These are phyloP conservation scores for Tetraneura akinire DNA, from an alignment of 1,140 invertebrate species.

Conservation along the genomic window DNA sequence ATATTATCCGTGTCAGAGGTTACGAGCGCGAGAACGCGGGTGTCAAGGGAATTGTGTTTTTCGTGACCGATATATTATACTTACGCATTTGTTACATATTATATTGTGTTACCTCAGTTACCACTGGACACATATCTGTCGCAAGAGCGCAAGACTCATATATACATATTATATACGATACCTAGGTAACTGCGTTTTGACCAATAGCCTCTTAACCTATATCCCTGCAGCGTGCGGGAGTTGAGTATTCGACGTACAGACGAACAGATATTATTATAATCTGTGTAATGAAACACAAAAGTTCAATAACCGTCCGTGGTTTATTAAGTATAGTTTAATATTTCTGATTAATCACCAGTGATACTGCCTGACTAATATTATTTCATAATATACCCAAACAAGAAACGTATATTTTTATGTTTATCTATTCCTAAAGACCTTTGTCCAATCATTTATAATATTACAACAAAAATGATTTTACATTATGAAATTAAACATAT, in stretches of 20 bases:
- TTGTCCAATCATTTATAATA: no score
- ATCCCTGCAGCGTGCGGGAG: neutral
- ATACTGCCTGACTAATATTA: no score
- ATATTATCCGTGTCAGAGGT: slow-evolving; percentile 40
- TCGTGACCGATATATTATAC: slow-evolving; percentile 34
- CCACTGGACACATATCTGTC: neutral
- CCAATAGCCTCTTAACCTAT: neutral
- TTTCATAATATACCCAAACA: no score
- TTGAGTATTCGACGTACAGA: neutral
- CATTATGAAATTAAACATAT: no score
- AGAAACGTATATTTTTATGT: no score
- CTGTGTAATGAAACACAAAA: no score
- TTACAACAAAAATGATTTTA: no score
- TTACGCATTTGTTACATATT: slow-evolving; percentile 1
- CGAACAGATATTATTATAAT: neutral
- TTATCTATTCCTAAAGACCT: no score
- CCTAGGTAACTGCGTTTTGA: neutral
- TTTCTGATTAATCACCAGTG: no score
- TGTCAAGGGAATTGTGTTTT: slow-evolving; percentile 39
- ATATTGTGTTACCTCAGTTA: neutral
- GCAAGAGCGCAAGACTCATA: neutral
- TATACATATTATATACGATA: neutral
- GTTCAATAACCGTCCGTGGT: no score
- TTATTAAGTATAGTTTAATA: no score
- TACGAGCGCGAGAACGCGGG: neutral